phyloP scores from a whole-genome alignment of 2,113 vertebrate species.

The Halichoerus grypus region DNA sequence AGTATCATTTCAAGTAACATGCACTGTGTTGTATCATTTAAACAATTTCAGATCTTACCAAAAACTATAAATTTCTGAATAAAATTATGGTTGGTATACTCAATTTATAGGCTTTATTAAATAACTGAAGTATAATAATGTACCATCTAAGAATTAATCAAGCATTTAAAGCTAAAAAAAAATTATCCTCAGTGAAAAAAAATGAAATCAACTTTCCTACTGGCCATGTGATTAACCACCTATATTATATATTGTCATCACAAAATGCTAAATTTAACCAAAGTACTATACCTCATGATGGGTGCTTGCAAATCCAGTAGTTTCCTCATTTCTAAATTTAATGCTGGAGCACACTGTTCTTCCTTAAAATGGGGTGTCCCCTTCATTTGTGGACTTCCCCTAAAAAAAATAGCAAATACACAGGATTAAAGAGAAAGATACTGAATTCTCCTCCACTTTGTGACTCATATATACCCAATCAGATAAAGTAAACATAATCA shows the following conservation, averaged over 20 bases:
- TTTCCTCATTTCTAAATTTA: slow-evolving; percentile 96
- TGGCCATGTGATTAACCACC: slow-evolving; percentile 2
- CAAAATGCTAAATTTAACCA: slow-evolving; percentile 51
- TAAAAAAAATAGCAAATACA: slow-evolving; percentile 80
- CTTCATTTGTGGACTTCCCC: slow-evolving; percentile 95
- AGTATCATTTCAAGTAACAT: slow-evolving; percentile 30
- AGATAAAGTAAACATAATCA: slow-evolving; percentile 15
- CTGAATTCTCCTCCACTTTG: background rate
- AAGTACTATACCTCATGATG: slow-evolving; percentile 93
- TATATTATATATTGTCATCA: background rate
- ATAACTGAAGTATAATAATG: slow-evolving; percentile 13
- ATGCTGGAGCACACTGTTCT: slow-evolving; percentile 96
- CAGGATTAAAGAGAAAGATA: slow-evolving; percentile 57
- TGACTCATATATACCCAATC: slow-evolving; percentile 9
- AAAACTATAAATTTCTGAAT: slow-evolving; percentile 12
- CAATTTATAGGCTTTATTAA: slow-evolving; percentile 20
- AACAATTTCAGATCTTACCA: slow-evolving; percentile 40
- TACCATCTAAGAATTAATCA: background rate
- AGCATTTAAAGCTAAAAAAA: slow-evolving; percentile 45
- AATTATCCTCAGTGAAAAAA: background rate
- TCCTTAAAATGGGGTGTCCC: slow-evolving; percentile 96
- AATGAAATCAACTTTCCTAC: slow-evolving; percentile 32
- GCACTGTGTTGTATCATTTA: background rate
- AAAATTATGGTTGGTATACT: background rate
- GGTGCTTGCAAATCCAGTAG: slow-evolving; percentile 96